Conservation (phyloP, 2,797 vertebrate genomes). For the Tolypeutes matacus region DNA sequence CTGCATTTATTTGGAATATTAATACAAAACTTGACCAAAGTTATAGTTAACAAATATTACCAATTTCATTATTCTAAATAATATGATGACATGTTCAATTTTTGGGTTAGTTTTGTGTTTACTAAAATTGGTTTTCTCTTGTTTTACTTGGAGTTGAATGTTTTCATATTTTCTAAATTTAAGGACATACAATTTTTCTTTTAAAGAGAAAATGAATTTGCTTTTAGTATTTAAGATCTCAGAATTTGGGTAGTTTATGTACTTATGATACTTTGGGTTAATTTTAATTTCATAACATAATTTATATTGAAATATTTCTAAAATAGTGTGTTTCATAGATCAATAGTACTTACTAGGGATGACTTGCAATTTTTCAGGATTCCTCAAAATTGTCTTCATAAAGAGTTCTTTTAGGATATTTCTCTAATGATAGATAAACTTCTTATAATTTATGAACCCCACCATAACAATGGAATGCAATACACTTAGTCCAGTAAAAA, state of each 20-base stretch:
- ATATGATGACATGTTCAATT: background rate
- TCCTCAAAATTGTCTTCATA: constrained; percentile 39
- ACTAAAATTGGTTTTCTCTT: background rate
- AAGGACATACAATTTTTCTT: background rate
- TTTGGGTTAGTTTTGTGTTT: background rate
- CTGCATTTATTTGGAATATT: background rate
- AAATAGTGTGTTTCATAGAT: background rate
- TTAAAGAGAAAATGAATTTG: background rate
- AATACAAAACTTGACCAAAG: background rate
- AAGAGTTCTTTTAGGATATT: background rate
- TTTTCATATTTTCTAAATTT: background rate
- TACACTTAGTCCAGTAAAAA: background rate
- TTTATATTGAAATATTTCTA: background rate
- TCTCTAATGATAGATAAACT: background rate
- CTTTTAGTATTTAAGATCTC: constrained; percentile 3
- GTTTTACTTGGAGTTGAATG: background rate
- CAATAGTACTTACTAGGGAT: background rate
- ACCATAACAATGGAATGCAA: background rate
- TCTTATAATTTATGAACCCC: background rate
- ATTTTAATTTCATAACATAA: background rate
- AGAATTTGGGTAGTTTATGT: background rate
- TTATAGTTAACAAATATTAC: background rate
- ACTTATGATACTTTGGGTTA: background rate
- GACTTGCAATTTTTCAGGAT: background rate
- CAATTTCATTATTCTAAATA: background rate